Evolutionary conservation across 2,888 invertebrate genomes (phyloP).

Genomic region (Cephus pygmeus): DNA sequence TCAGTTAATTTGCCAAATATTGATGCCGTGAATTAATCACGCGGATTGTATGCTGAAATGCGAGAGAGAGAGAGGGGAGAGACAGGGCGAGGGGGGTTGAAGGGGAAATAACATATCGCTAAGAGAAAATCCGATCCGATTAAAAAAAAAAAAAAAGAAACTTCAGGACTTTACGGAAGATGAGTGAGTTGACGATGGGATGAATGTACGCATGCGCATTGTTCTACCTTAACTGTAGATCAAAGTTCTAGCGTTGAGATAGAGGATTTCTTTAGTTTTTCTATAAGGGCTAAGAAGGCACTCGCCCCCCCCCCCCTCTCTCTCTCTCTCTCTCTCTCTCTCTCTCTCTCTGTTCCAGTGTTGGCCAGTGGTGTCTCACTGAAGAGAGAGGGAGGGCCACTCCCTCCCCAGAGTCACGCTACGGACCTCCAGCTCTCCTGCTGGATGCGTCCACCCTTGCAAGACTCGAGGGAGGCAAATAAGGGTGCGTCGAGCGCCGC

Average conservation of each 20-base stretch:
- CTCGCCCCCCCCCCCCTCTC: conserved; percentile 44
- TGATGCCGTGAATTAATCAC: not conserved
- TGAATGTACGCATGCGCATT: not conserved
- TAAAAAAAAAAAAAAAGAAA: too few relatives aligned
- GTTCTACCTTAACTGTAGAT: not conserved
- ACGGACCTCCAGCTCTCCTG: conserved; percentile 53
- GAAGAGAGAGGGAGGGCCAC: conserved; percentile 52
- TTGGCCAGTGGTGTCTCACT: conserved; percentile 61
- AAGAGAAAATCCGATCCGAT: not conserved
- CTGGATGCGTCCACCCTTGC: conserved; percentile 48
- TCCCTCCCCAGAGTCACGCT: conserved; percentile 50
- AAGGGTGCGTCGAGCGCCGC: conserved; percentile 31
- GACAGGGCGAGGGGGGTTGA: conserved; percentile 3
- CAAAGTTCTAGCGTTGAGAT: not conserved
- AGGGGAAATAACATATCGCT: not conserved
- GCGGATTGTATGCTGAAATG: not conserved
- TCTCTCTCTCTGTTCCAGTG: conserved; percentile 58
- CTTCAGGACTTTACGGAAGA: not conserved
- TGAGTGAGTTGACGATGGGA: not conserved
- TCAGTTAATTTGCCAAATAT: not conserved
- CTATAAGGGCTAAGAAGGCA: not conserved
- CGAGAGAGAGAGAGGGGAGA: conserved; percentile 10
- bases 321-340: conserved; percentile 38
- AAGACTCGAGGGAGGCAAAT: conserved; percentile 41
- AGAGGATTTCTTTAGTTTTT: not conserved